Percentiles rank a stretch among this genome's conserved stretches.
Conservation (phyloP, 2,797 vertebrate genomes). For the Sardinella longiceps region DNA sequence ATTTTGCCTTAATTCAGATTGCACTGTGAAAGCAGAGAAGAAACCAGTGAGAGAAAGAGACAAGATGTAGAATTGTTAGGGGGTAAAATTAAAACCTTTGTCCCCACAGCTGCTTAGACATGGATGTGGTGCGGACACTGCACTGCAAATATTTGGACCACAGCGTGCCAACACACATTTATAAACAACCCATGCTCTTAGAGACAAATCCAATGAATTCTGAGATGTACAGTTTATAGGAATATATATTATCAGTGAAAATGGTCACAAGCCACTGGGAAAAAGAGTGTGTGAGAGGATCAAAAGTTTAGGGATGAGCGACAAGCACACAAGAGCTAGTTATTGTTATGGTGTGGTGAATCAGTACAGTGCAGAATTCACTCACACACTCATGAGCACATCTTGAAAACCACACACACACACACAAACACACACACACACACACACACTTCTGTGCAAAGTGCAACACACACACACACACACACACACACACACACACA, state of each 20-base stretch:
- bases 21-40: too few relatives aligned
- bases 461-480: background rate
- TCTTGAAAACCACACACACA: background rate
- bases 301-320: background rate
- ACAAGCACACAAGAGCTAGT: slow-evolving; percentile 4
- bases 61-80: too few relatives aligned
- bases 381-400: background rate
- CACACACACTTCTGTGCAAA: background rate
- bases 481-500: background rate
- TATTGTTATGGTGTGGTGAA: background rate
- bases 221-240: background rate
- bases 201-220: too few relatives aligned
- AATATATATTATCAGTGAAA: background rate
- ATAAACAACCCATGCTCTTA: too few relatives aligned
- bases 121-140: too few relatives aligned
- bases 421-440: slow-evolving; percentile 13
- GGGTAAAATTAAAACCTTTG: too few relatives aligned
- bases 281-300: background rate
- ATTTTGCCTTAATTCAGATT: too few relatives aligned
- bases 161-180: too few relatives aligned
- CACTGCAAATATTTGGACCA: too few relatives aligned
- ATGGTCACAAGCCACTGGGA: background rate
- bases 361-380: background rate
- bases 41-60: too few relatives aligned
- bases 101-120: too few relatives aligned